Evolutionary conservation across 2,797 vertebrate species (phyloP), one percentile per base, ranked within the genome.

Genomic region (Sus cebifrons): DNA sequence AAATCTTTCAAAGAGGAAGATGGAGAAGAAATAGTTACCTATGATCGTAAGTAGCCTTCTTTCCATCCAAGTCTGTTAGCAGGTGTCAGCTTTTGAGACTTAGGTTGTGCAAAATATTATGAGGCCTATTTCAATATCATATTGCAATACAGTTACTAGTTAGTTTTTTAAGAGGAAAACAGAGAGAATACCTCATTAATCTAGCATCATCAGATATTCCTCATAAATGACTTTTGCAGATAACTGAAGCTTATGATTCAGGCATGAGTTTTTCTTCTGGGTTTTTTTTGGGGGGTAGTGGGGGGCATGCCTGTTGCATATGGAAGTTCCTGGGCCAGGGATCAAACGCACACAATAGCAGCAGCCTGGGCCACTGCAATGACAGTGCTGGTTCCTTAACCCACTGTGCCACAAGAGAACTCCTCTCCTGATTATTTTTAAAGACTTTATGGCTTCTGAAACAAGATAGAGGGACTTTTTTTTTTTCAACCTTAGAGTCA

Each of bases 21-120:
- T 89, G 99, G 99, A 97, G 99, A 99, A 95, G 99, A 99, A 99
- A 99, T 99, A 94, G 97, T 99, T 98, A 99, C 99, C 58, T 99
- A 99, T 97, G 99, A 99, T 95, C 99, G 99, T 99, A 87, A 99
- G 99, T 98, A 79, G 95, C 27, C 27, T 93, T 40, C 85, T 78
- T 74, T 62, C 74, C 49, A 29, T 54, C 11, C 3, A 23, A 52
- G 27, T 88, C 78, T 84, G 13, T 86, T 70, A 73, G 20, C 70
- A 74, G 65, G 0, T 54, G 14, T 77, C 32, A 29, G n/a, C 40
- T 93, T 95, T 89, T 36, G 84, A 71, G 89, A 96, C 56, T 44
- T 56, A 44, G 49, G 4, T 60, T 83, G 1, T 36, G 3, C 52
- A 68, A 11, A 84, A 32, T 64, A 77, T 73, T 83, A 84, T 81